Conservation (phyloP, 1,140 invertebrate species). For the Uloborus diversus region DNA sequence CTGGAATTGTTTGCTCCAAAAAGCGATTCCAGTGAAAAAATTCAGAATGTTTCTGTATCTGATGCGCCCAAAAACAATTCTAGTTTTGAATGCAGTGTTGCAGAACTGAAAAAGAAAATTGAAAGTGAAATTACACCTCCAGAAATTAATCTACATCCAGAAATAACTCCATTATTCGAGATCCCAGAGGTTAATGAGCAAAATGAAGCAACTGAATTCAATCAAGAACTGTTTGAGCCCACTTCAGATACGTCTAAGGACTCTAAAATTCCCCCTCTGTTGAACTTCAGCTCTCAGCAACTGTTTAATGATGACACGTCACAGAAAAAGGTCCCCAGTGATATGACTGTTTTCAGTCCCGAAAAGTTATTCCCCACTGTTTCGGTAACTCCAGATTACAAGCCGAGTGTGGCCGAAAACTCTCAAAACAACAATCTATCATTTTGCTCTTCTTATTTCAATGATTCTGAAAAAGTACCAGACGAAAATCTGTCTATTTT, state of each 20-base stretch:
- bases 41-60: no score
- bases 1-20: conserved; percentile 30
- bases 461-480: not conserved
- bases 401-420: not conserved
- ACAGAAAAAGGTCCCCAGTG: not conserved
- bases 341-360: not conserved
- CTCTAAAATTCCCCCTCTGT: conserved; percentile 20
- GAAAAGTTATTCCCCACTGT: not conserved
- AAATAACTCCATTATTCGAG: conserved; percentile 23
- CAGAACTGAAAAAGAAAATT: no score
- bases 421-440: not conserved
- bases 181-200: conserved; percentile 50
- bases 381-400: not conserved
- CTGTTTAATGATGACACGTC: conserved; percentile 6
- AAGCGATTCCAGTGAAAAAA: no score
- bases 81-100: no score
- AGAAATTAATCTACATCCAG: conserved; percentile 1
- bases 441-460: not conserved
- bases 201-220: conserved; percentile 52
- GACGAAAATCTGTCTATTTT: not conserved
- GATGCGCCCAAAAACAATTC: no score
- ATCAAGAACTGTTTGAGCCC: conserved; percentile 43
- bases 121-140: no score
- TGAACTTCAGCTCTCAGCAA: conserved; percentile 45
- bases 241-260: conserved; percentile 16